phyloP scores from a whole-genome alignment of 2,797 vertebrate genomes.

The Tragelaphus eurycerus region DNA sequence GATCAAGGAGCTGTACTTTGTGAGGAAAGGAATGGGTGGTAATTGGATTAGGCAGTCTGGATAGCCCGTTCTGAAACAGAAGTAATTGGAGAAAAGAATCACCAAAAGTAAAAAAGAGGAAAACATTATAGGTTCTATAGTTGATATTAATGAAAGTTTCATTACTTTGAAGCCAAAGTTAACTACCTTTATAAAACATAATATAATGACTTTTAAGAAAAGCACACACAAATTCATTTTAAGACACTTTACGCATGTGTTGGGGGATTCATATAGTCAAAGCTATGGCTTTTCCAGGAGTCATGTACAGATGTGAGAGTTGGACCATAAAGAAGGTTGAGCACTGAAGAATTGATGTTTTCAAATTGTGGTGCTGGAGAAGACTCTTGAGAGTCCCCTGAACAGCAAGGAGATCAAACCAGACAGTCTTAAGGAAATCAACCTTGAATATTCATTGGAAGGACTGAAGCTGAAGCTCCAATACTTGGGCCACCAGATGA shows the following conservation, averaged over 20 bases:
- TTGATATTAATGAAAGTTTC: neutral
- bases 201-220: neutral
- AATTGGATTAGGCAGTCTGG: conserved; percentile 46
- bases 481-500: neutral
- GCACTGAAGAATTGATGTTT: neutral
- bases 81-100: conserved; percentile 34
- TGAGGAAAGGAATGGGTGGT: conserved; percentile 23
- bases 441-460: neutral
- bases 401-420: neutral
- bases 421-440: neutral
- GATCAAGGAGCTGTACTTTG: neutral
- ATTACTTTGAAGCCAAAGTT: conserved; percentile 23
- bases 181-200: conserved; percentile 14
- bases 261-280: neutral
- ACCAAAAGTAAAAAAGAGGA: neutral
- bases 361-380: neutral
- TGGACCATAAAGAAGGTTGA: neutral
- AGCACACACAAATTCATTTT: neutral
- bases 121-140: neutral
- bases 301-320: neutral
- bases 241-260: neutral
- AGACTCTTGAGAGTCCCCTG: neutral
- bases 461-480: neutral
- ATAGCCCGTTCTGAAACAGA: conserved; percentile 37
- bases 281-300: neutral